Base-by-base conservation (phyloP, 2,797 vertebrate species). In the Alauda arvensis region DNA sequence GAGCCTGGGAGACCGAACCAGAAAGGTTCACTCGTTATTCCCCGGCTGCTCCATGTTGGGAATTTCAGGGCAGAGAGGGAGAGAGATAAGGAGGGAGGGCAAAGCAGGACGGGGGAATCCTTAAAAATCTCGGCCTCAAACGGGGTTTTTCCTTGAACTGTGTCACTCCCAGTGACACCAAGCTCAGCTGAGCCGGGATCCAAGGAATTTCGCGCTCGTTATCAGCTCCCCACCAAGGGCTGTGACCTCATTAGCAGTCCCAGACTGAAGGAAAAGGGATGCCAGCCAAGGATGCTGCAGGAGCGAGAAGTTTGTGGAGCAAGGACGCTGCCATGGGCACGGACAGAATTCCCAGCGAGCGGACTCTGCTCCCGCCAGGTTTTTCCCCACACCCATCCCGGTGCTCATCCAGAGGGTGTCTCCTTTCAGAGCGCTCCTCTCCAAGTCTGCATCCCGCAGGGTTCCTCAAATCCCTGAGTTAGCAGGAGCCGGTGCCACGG, bases 21-120 rank as follows among this genome's bases (percentile, higher is more conserved):
- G 63, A 91, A 86, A 87, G 62, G 70, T 93, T 91, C 79, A 28
- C 70, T 12, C 42, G 59, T 93, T 84, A 94, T 93, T 93, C 85
- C 88, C 63, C 5, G 12, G 45, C 62, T 72, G 75, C 46, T 88
- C 75, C 7, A 0, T 0, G 2, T 24, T 3, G 15, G 86, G 89
- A 91, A 88, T 90, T 91, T 88, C 74, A 51, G 62, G 75, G 67
- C 21, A 69, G 62, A 56, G 34, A 10, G 62, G 53, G 34, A 10
- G 57, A 4, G 37, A 67, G 78, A 74, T 59, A 45, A 88, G 56
- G 37, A 89, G 68, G 52, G 57, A 70, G 49, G 49, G 39, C n/a
- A 59, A 85, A 85, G 42, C 34, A 23, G 71, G 48, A 39, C 0
- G 0, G 34, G 39, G 66, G 33, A 83, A 69, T 80, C 82, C 72